Evolutionary conservation across 2,888 invertebrate genomes (phyloP).

Genomic region (Cynaeus angustus): DNA sequence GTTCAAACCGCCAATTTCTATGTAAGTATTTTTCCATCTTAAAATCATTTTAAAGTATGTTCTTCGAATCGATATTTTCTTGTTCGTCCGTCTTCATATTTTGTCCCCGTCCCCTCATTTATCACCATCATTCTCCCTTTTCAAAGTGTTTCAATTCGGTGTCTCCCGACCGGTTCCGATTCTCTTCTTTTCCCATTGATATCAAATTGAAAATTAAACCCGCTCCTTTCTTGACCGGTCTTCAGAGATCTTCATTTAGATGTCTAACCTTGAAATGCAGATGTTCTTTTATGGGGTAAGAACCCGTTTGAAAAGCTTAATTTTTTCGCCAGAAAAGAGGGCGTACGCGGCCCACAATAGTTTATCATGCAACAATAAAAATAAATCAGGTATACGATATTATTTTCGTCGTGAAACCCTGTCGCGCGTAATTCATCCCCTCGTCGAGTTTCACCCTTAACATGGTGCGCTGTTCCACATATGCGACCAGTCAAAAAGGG

Average conservation of each 20-base stretch:
- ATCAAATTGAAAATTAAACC: conserved; percentile 6
- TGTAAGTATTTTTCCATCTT: too few species aligned
- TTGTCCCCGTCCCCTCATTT: background rate
- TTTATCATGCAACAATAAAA: conserved; percentile 42
- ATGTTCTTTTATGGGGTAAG: conserved; percentile 21
- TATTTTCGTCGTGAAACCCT: conserved; percentile 42
- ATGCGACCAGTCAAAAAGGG: conserved; percentile 67
- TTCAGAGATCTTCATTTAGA: conserved; percentile 10
- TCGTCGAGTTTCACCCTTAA: conserved; percentile 53
- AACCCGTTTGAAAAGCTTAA: conserved; percentile 18
- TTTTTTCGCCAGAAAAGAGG: conserved; percentile 27
- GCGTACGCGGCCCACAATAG: conserved; percentile 24
- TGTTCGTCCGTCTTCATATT: background rate
- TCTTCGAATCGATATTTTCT: too few species aligned
- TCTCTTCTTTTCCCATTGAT: background rate
- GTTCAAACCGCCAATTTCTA: too few species aligned
- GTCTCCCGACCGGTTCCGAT: background rate
- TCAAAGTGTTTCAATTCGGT: background rate
- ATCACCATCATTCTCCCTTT: background rate
- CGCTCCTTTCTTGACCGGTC: conserved; percentile 5
- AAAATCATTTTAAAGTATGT: too few species aligned
- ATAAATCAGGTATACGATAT: conserved; percentile 37
- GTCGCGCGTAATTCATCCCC: conserved; percentile 55
- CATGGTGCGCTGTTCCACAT: conserved; percentile 60
- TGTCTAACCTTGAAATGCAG: conserved; percentile 6